These are phyloP conservation scores for Ptilodon capucinus DNA, from an alignment of 2,888 invertebrate genomes.

Conservation along the genomic window DNA sequence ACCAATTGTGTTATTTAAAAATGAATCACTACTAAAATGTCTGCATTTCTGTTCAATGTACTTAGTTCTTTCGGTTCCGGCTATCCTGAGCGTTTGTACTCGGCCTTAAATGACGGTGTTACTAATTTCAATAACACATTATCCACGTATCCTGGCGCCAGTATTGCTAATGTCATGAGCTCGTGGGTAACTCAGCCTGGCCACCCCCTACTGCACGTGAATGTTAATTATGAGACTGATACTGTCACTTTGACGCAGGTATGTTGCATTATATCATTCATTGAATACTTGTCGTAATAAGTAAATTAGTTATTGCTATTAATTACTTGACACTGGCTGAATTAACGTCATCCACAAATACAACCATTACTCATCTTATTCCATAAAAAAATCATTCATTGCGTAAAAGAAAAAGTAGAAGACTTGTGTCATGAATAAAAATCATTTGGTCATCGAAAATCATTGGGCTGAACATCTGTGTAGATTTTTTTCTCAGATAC, in stretches of 20 bases:
- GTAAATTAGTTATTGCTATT: too few species aligned
- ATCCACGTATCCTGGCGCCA: slow-evolving; percentile 45
- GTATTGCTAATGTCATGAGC: slow-evolving; percentile 56
- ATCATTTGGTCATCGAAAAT: too few species aligned
- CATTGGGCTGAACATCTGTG: too few species aligned
- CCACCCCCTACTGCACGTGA: slow-evolving; percentile 62
- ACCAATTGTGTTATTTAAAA: neutral
- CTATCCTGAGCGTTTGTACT: slow-evolving; percentile 74
- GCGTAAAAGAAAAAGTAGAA: too few species aligned
- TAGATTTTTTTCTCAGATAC: too few species aligned
- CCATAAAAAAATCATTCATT: too few species aligned
- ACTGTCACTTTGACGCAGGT: slow-evolving; percentile 62
- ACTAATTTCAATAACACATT: slow-evolving; percentile 41
- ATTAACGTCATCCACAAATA: too few species aligned
- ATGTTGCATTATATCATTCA: slow-evolving; percentile 1
- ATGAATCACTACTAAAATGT: neutral
- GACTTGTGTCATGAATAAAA: too few species aligned
- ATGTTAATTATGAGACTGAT: slow-evolving; percentile 56
- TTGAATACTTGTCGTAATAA: too few species aligned
- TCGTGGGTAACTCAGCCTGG: slow-evolving; percentile 71
- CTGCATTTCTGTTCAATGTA: neutral
- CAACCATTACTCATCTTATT: too few species aligned
- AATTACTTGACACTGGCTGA: too few species aligned
- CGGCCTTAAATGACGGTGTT: slow-evolving; percentile 63
- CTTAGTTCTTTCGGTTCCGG: slow-evolving; percentile 71